Percentiles rank a stretch among this genome's conserved stretches.
Conservation (phyloP, 2,113 vertebrate species). For the Martes martes region DNA sequence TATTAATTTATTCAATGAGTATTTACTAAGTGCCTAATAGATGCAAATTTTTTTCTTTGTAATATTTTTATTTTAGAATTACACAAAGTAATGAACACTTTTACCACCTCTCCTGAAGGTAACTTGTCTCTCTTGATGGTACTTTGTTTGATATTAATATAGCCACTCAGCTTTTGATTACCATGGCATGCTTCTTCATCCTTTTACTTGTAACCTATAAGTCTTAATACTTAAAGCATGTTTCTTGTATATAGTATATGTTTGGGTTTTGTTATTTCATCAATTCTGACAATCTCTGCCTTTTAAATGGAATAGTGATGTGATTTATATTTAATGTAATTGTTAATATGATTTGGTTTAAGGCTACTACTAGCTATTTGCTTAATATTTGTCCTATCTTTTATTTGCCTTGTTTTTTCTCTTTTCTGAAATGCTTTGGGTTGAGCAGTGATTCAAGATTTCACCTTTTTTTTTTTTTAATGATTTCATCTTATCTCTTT, state of each 20-base stretch:
- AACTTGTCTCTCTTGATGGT: neutral
- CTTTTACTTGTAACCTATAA: neutral
- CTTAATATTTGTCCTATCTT: neutral
- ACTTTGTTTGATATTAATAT: neutral
- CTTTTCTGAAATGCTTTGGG: neutral
- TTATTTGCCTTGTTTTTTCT: neutral
- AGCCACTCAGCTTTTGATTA: neutral
- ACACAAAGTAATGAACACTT: neutral
- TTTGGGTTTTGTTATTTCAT: neutral
- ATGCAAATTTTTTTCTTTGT: neutral
- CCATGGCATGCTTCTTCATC: neutral
- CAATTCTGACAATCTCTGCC: neutral
- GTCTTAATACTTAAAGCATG: neutral
- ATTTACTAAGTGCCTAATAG: neutral
- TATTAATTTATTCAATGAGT: neutral
- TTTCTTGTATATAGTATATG: neutral
- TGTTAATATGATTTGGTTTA: neutral
- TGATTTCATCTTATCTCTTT: neutral
- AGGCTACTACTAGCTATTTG: neutral
- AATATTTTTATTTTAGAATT: neutral
- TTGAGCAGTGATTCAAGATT: neutral
- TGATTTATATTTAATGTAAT: neutral
- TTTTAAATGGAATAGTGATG: neutral
- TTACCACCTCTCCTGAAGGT: neutral
- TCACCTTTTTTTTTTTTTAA: neutral